Evolutionary conservation across 2,888 invertebrate genomes (phyloP), one percentile per base, ranked within the genome.

Genomic region (Xanthia icteritia): DNA sequence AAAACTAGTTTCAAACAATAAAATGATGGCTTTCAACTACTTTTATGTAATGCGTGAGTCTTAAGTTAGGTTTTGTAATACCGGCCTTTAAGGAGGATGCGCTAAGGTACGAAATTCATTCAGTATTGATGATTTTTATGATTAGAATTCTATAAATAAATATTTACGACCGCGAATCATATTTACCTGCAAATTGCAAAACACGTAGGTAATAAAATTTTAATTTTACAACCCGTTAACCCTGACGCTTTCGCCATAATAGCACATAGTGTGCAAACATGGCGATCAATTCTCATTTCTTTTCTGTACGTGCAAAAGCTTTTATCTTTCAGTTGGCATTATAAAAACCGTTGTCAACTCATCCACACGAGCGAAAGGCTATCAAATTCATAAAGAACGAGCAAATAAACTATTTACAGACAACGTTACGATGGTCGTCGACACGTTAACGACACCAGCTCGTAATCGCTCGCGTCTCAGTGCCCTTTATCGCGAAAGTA

Each of bases 401-500:
- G n/a, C 36, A 36, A 78, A 63, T 74, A 79, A 74, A 70, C 58
- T 48, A 60, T 70, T 75, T 64, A 75, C 39, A n/a, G 42, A 27
- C 48, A 61, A 75, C 72, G 77, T 64, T 9, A 88, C 76, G 73
- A 77, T 45, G 84, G 77, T 84, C 73, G 71, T 69, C 82, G 71
- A 79, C 73, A 78, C 69, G 69, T 61, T 73, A 54, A 79, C 76
- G 77, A 76, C 79, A 56, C 60, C 75, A 56, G 68, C 66, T 65
- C 76, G 79, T 87, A 83, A 88, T 82, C 78, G 86, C 80, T 85
- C 81, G 87, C 83, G 77, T 79, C 77, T 84, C 79, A 58, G 77
- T 88, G 86, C 86, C 77, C 81, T 86, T 87, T 85, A 84, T 81
- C 77, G 77, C 64, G 68, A 82, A 88, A 83, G 81, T 84, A 82